Evolutionary conservation across 2,888 invertebrate species (phyloP), one percentile per base, ranked within the genome.

Genomic region (Lochmaea capreae): DNA sequence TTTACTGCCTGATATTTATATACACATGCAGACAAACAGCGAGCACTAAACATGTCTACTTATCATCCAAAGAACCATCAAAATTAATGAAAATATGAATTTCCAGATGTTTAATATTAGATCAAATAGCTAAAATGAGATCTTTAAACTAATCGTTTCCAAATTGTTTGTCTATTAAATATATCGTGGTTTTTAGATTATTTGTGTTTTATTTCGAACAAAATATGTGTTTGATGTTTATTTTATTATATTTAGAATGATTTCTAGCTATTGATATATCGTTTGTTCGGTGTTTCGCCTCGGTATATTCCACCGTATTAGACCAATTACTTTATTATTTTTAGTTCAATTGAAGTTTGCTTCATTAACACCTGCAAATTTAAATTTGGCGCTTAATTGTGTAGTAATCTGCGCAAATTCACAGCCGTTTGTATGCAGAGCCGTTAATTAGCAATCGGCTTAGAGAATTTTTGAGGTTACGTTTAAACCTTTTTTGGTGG

Each of bases 1-100:
- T 86, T 87, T 86, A 87, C 81, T 81, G 81, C 78, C 69, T 73
- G 76, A 82, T 83, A 84, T 84, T 85, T 86, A 85, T 85, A 85
- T 69, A 70, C 75, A 78, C 75, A 78, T 77, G 77, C 61, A 71
- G 78, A 80, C 79, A 76, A 75, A 59, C 77, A 73, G 68, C 77
- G 74, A 65, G 74, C 78, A 79, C 81, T 84, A 83, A 83, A 84
- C 83, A 82, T 83, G 83, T 84, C 83, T 81, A 82, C 83, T 84
- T 83, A 83, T 82, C 82, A 81, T 81, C 72, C 62, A 78, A 79
- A 81, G 79, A 77, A 66, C 58, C 65, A 57, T 71, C 58, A 57
- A 73, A 81, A 81, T 81, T 83, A 80, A 81, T 77, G 77, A 73
- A 74, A 76, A 76, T 76, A 74, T 76, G 73, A 70, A 74, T 76